Evolutionary conservation across 2,113 vertebrate species (phyloP), one percentile per base, ranked within the genome.

Genomic region (Gallinago media): DNA sequence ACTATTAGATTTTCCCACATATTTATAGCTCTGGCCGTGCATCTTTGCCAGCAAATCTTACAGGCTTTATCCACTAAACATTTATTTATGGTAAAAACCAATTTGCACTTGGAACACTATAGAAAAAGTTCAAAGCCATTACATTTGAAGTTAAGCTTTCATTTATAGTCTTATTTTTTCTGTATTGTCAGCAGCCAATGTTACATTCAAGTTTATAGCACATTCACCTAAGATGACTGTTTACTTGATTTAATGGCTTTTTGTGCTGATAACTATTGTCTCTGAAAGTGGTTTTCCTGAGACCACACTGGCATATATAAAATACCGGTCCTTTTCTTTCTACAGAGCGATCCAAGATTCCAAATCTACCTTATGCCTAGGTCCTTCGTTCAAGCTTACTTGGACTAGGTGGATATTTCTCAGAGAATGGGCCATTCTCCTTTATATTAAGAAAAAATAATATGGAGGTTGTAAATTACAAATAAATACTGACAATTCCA

Each of bases 311-410:
- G 15, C 14, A 8, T 50, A 4, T 42, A 25, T 63, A 58, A 93
- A 95, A 83, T 56, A 42, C 21, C n/a, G 5, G 7, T 54, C 34
- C 42, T 75, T 88, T 72, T 70, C 44, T 73, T 88, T 78, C 49
- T 95, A 49, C 36, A 61, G 72, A 96, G 58, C 0, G 0, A 34
- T 78, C 27, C 84, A 62, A 44, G 47, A 66, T 47, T 71, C 77
- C 54, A 80, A 91, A 78, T 23, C 72, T 77, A 38, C 88, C 47
- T 72, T 89, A 11, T 78, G 83, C 75, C 23, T 88, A 98, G 96
- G 77, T 97, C 97, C 94, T 95, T 79, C 98, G 98, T 96, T 92
- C 96, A 50, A 98, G 98, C 84, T 98, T 98, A 58, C 54, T 98
- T 79, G 97, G 98, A 65, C 54, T 97, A 92, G 42, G 94, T 85